phyloP scores from a whole-genome alignment of 2,888 invertebrate genomes.

The Chymomyza caudatula region DNA sequence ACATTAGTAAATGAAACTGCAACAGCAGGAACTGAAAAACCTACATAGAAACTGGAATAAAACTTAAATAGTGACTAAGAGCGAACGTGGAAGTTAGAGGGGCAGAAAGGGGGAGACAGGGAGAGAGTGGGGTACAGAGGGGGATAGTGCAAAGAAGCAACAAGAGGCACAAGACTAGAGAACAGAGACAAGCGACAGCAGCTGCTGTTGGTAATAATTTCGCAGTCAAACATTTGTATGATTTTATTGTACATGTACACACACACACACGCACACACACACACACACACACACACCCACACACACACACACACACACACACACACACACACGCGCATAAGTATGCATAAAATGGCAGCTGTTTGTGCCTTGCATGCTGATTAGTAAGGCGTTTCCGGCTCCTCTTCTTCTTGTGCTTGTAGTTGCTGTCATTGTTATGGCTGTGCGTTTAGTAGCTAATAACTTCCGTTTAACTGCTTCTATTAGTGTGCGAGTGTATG shows the following conservation, averaged over 20 bases:
- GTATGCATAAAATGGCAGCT: background rate
- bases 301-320: background rate
- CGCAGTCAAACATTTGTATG: background rate
- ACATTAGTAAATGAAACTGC: conserved; percentile 50
- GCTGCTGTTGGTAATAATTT: background rate
- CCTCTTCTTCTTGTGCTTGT: conserved; percentile 1
- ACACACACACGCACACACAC: background rate
- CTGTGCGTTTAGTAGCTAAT: background rate
- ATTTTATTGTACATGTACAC: background rate
- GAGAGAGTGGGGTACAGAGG: background rate
- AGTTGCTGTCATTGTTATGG: background rate
- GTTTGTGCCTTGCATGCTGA: conserved; percentile 14
- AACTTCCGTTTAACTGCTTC: background rate
- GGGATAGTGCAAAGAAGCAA: no score
- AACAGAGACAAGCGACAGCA: background rate
- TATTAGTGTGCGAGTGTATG: background rate
- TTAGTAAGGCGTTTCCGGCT: conserved; percentile 21
- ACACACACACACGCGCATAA: background rate
- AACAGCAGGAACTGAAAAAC: background rate
- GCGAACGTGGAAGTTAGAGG: no score
- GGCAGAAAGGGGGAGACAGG: background rate
- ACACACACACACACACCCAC: background rate
- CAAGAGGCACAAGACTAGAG: background rate
- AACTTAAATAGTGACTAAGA: no score
- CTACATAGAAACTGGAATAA: background rate